Base-by-base conservation (phyloP, 1,140 invertebrate genomes). In the Drosophila pachea region DNA sequence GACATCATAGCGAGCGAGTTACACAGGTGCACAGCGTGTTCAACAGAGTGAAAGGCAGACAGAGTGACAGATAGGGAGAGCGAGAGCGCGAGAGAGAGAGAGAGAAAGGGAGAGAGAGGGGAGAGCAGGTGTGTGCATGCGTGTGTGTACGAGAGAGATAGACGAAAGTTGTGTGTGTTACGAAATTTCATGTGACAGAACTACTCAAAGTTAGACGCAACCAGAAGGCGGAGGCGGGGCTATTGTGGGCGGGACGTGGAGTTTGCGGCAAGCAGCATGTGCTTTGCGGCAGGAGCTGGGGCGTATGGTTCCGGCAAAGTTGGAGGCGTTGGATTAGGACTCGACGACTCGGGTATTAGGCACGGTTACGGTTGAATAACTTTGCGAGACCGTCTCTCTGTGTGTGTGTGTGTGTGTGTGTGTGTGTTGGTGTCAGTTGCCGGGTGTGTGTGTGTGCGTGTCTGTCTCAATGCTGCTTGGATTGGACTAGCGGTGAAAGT, bases 1-100 rank as follows among this genome's bases (percentile, higher is more conserved):
- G 54, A 74, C 58, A 82, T 62, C 61, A 61, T 75, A 56, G 64
- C 71, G 62, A 73, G 74, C 56, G 50, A 74, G 70, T 72, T 52
- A 62, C 55, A 55, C 68, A 62, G 74, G 74, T 76, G 68, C 53
- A 32, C 62, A 22, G 33, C 53, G 16, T 38, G 47, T 49, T 35
- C 47, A 62, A 52, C 36, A 50, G 48, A 43, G 62, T 59, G 49
- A 52, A 38, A 54, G 52, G 14, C n/a, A 35, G n/a, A 29, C 32
- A 12, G 29, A 16, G 29, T 45, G 38, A 8, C 8, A 12, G 12
- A 48, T 9, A 35, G 7, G 60, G 6, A 67, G n/a, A 36, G 35
- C 36, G 33, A 7, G 22, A 55, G 22, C 12, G 7, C 22, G 5
- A 38, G 33, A 48, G 9, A 50, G 32, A 31, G 45, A 60, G 31